These are phyloP conservation scores for Cardiocondyla obscurior DNA, from an alignment of 1,140 invertebrate species.

Conservation along the genomic window DNA sequence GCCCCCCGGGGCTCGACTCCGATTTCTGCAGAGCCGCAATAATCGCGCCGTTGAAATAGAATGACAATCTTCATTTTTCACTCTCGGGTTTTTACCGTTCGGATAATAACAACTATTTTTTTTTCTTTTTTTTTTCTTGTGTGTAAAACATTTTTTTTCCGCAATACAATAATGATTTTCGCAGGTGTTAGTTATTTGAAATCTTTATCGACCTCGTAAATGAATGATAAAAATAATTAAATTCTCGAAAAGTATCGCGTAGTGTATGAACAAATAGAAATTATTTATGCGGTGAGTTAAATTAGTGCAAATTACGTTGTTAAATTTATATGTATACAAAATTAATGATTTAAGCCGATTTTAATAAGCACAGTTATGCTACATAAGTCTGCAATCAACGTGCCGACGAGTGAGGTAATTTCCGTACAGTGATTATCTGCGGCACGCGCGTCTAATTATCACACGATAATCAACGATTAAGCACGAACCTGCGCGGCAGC, in stretches of 20 bases:
- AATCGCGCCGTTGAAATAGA: not conserved
- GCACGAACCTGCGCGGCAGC: slow-evolving; percentile 41
- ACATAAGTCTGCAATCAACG: slow-evolving; percentile 11
- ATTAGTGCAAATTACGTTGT: not conserved
- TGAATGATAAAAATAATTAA: not conserved
- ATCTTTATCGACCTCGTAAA: no score
- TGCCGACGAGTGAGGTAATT: slow-evolving; percentile 31
- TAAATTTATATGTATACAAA: no score
- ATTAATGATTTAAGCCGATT: not conserved
- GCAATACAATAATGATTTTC: no score
- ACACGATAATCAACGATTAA: slow-evolving; percentile 58
- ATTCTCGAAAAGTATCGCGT: no score
- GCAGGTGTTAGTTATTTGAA: no score
- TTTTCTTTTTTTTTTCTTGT: no score
- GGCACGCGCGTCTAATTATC: slow-evolving; percentile 60
- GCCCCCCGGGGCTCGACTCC: not conserved
- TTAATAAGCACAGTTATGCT: not conserved
- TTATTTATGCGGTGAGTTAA: not conserved
- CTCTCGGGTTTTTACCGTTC: not conserved
- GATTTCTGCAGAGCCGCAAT: slow-evolving; percentile 16
- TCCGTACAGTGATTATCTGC: slow-evolving; percentile 35
- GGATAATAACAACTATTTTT: not conserved
- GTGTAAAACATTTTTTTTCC: no score
- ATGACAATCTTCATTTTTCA: not conserved
- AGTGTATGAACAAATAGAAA: no score